Evolutionary conservation across 2,888 invertebrate genomes (phyloP).

Genomic region (Lissocephala sabroskyi): DNA sequence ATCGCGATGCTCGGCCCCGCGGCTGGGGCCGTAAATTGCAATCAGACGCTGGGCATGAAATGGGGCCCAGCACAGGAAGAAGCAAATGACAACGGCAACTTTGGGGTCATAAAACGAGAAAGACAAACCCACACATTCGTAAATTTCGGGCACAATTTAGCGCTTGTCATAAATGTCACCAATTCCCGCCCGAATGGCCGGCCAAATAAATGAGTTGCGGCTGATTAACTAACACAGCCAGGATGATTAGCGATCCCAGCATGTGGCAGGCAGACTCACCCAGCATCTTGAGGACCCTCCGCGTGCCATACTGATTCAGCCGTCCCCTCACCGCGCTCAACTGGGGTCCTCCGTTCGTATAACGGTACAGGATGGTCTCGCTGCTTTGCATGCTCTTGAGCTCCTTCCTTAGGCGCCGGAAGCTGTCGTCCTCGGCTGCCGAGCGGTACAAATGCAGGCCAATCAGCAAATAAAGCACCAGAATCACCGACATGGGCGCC

Average conservation of each 20-base stretch:
- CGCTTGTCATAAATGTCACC: neutral
- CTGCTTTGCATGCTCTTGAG: slow-evolving; percentile 54
- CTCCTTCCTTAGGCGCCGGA: slow-evolving; percentile 38
- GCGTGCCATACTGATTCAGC: slow-evolving; percentile 76
- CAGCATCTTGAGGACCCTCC: slow-evolving; percentile 82
- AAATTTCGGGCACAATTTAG: slow-evolving; percentile 5
- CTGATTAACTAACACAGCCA: no score
- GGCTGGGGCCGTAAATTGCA: slow-evolving; percentile 74
- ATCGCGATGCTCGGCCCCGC: slow-evolving; percentile 38
- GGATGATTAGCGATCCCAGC: no score
- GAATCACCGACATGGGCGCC: slow-evolving; percentile 89
- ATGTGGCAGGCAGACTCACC: slow-evolving; percentile 74
- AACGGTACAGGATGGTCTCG: slow-evolving; percentile 62
- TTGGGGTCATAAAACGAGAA: no score
- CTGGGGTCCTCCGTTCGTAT: slow-evolving; percentile 72
- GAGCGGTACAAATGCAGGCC: slow-evolving; percentile 79
- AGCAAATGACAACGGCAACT: slow-evolving; percentile 93
- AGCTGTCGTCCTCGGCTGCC: slow-evolving; percentile 40
- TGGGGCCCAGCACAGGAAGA: slow-evolving; percentile 92
- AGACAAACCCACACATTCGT: no score
- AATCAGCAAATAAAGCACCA: slow-evolving; percentile 85
- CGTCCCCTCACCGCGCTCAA: slow-evolving; percentile 74
- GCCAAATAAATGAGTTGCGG: no score
- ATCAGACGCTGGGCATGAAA: slow-evolving; percentile 93
- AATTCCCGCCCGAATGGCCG: neutral